Conservation (phyloP, 2,888 invertebrate genomes). For the Paralinhomoeus sp. region DNA sequence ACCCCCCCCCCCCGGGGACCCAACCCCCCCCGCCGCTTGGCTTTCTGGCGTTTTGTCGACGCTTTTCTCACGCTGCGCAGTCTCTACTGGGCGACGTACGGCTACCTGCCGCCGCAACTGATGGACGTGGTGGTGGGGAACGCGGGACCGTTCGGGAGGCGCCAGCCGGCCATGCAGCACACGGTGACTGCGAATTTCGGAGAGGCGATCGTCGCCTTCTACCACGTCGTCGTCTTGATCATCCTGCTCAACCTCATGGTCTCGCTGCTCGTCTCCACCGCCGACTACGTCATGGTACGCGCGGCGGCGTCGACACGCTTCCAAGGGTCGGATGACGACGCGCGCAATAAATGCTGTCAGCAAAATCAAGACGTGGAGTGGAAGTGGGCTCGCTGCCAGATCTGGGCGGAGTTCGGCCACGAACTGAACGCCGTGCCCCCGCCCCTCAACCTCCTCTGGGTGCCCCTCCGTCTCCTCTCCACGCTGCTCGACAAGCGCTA, state of each 20-base stretch:
- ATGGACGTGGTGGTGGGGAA: conserved; percentile 10
- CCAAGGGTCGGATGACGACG: no score
- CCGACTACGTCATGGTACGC: conserved; percentile 16
- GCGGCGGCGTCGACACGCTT: no score
- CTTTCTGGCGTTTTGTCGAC: no score
- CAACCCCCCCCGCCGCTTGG: no score
- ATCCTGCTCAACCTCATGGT: conserved; percentile 18
- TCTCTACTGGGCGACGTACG: conserved; percentile 18
- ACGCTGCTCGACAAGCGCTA: no score
- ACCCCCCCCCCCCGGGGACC: no score
- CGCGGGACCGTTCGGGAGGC: conserved; percentile 6
- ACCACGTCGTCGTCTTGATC: conserved; percentile 14
- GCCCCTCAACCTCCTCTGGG: no score
- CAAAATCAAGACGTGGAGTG: conserved; percentile 18
- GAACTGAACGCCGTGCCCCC: conserved; percentile 9
- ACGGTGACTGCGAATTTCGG: background rate
- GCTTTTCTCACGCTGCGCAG: conserved; percentile 6
- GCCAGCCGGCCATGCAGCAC: conserved; percentile 2
- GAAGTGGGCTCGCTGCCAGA: conserved; percentile 14
- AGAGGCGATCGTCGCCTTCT: conserved; percentile 8
- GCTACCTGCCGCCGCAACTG: conserved; percentile 11
- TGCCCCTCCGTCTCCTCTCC: no score
- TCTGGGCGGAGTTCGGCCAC: conserved; percentile 13
- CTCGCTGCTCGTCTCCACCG: conserved; percentile 14
- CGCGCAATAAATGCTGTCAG: no score